phyloP scores from a whole-genome alignment of 2,113 vertebrate genomes.

The Peromyscus californicus region DNA sequence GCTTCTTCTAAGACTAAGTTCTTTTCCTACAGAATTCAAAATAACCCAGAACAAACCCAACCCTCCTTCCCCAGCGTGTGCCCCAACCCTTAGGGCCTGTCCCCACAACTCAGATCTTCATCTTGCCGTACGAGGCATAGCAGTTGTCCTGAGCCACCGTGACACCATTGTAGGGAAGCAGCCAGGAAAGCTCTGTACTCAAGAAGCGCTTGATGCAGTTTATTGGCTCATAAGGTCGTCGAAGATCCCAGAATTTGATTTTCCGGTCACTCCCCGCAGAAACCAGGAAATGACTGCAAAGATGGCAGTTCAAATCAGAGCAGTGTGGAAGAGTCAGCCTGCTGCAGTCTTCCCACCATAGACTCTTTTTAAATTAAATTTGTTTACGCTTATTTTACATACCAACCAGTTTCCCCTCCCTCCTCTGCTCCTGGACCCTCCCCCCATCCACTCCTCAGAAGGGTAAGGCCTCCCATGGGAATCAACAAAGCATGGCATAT shows the following conservation, averaged over 20 bases:
- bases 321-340: fast-evolving
- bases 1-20: conserved; percentile 21
- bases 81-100: conserved; percentile 50
- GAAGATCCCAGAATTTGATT: conserved; percentile 96
- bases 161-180: conserved; percentile 92
- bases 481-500: too few species aligned
- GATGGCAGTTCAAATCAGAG: conserved; percentile 63
- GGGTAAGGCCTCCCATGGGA: too few species aligned
- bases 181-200: conserved; percentile 95
- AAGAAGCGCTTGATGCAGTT: conserved; percentile 92
- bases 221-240: conserved; percentile 90
- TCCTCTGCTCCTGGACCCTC: too few species aligned
- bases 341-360: neutral
- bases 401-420: too few species aligned
- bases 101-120: conserved; percentile 43
- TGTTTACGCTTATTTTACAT: too few species aligned
- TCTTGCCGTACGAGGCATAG: conserved; percentile 91
- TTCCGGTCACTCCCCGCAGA: conserved; percentile 95
- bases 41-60: neutral
- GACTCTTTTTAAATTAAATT: too few species aligned
- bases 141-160: conserved; percentile 93
- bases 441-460: too few species aligned
- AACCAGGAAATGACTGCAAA: conserved; percentile 91
- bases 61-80: neutral
- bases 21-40: conserved; percentile 38